These are phyloP conservation scores for Luehdorfia chinensis DNA, from an alignment of 1,140 invertebrate species.

Conservation along the genomic window DNA sequence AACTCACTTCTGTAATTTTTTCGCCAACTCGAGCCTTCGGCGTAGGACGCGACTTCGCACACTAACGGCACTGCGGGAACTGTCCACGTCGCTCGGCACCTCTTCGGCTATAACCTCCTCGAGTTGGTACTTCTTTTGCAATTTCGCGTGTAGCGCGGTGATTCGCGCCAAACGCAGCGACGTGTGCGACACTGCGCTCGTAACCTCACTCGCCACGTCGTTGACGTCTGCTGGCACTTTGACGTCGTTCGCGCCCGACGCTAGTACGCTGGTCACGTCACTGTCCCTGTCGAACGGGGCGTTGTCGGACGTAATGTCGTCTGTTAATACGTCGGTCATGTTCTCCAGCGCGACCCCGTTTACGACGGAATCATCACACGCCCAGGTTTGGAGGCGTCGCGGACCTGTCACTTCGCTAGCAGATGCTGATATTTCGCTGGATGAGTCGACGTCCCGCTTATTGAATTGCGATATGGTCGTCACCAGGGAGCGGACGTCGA, in stretches of 20 bases:
- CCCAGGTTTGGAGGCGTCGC: conserved; percentile 29
- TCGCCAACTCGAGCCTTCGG: not conserved
- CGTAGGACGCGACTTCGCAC: conserved; percentile 2
- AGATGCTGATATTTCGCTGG: conserved; percentile 32
- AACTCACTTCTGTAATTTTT: not conserved
- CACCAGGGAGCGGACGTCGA: conserved; percentile 23
- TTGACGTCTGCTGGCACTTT: not conserved
- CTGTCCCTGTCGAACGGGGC: no score
- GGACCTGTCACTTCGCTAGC: conserved; percentile 27
- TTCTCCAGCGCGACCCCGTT: not conserved
- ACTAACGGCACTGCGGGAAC: not conserved
- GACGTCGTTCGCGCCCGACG: not conserved
- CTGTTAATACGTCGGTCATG: no score
- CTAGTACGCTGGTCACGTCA: no score
- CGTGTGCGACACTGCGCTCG: not conserved
- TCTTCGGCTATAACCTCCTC: not conserved
- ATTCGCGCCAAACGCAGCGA: conserved; percentile 13
- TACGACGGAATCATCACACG: conserved; percentile 27
- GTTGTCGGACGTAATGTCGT: no score
- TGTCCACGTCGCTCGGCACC: not conserved
- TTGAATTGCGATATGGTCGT: conserved; percentile 9
- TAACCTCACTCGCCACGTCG: not conserved
- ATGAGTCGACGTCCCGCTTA: conserved; percentile 12
- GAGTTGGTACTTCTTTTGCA: not conserved
- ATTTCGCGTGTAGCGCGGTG: not conserved